Evolutionary conservation across 1,140 invertebrate genomes (phyloP).

Genomic region (Achatina immaculata): DNA sequence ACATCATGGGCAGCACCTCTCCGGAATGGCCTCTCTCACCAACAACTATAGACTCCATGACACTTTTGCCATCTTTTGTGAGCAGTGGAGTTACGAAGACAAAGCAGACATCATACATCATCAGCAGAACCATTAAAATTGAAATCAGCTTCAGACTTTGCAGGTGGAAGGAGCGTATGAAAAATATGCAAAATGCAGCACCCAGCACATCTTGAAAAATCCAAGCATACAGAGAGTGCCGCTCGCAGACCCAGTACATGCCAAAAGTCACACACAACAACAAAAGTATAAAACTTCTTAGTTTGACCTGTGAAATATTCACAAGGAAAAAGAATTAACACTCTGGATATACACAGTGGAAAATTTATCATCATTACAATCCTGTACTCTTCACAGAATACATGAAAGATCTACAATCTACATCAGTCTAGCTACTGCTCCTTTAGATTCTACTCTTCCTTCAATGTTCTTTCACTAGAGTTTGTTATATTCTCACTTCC

Average conservation of each 20-base stretch:
- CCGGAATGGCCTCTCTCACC: conserved; percentile 57
- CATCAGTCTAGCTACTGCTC: no score
- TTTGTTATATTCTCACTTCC: no score
- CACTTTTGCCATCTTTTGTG: conserved; percentile 75
- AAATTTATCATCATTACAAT: no score
- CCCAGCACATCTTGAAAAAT: conserved; percentile 75
- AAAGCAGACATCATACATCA: conserved; percentile 79
- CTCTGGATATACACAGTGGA: no score
- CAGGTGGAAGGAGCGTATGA: conserved; percentile 72
- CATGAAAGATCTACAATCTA: no score
- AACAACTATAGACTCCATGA: conserved; percentile 79
- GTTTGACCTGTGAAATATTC: conserved; percentile 51
- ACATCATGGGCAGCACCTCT: conserved; percentile 74
- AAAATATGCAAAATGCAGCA: conserved; percentile 73
- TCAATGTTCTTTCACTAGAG: no score
- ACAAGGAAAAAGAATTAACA: no score
- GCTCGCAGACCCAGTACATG: conserved; percentile 56
- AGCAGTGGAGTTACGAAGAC: conserved; percentile 78
- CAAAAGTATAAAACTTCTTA: conserved; percentile 67
- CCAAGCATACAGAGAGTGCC: conserved; percentile 71
- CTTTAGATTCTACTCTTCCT: no score
- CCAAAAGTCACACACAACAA: conserved; percentile 60
- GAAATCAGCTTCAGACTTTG: conserved; percentile 73
- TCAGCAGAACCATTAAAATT: conserved; percentile 74
- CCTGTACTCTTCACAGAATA: no score